These are phyloP conservation scores for Pocota personata DNA, from an alignment of 2,888 invertebrate genomes.

Conservation along the genomic window DNA sequence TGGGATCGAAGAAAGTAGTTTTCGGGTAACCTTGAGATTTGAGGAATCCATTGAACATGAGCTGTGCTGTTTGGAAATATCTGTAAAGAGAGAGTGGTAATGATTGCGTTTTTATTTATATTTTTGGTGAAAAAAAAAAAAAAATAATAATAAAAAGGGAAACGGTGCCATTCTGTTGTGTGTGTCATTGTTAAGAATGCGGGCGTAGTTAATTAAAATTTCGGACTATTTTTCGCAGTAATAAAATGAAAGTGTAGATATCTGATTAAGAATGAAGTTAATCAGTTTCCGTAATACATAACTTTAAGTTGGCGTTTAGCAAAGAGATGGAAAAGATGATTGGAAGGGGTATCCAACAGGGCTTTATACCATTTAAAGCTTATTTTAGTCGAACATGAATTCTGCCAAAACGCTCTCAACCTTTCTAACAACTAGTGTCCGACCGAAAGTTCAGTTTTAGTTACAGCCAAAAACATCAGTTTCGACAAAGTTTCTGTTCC, in stretches of 20 bases:
- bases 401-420: no score
- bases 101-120: conserved; percentile 5
- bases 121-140: neutral
- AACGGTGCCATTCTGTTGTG: conserved; percentile 15
- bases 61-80: conserved; percentile 87
- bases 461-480: no score
- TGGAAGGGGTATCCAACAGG: no score
- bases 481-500: no score
- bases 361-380: no score
- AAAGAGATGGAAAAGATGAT: no score
- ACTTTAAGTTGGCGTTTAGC: neutral
- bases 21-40: conserved; percentile 90
- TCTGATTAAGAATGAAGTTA: neutral
- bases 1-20: conserved; percentile 87
- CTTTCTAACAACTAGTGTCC: no score
- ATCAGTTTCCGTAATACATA: neutral
- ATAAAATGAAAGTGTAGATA: conserved; percentile 47
- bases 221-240: neutral
- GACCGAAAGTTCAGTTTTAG: no score
- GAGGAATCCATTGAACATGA: conserved; percentile 89
- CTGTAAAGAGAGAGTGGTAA: conserved; percentile 82
- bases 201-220: conserved; percentile 3
- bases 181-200: conserved; percentile 8
- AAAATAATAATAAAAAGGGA: conserved; percentile 25
- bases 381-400: no score